Conservation (phyloP, 2,888 invertebrate genomes). For the Machimus atricapillus region DNA sequence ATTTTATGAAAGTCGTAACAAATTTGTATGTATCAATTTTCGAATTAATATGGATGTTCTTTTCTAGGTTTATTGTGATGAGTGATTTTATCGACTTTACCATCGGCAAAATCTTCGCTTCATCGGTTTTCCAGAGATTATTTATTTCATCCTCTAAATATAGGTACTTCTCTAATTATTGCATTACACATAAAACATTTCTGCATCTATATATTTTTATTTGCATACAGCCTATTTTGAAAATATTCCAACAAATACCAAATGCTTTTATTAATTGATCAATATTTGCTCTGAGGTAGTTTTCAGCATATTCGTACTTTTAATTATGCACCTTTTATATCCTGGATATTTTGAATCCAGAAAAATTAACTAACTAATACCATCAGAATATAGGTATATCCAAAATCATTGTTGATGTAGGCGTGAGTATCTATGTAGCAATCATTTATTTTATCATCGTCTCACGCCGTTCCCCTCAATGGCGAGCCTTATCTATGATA, state of each 20-base stretch:
- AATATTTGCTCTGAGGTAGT: too few species aligned
- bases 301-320: too few species aligned
- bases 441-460: too few species aligned
- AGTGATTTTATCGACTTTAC: slow-evolving; percentile 19
- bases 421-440: too few species aligned
- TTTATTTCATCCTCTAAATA: slow-evolving; percentile 12
- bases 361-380: too few species aligned
- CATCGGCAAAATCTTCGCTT: slow-evolving; percentile 19
- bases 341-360: too few species aligned
- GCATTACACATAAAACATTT: not conserved
- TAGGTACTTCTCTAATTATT: not conserved
- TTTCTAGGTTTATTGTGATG: slow-evolving; percentile 20
- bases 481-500: too few species aligned
- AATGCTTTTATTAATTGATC: not conserved
- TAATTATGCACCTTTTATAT: too few species aligned
- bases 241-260: not conserved
- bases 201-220: not conserved
- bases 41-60: not conserved
- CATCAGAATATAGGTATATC: too few species aligned
- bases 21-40: not conserved
- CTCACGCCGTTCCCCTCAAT: too few species aligned
- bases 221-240: not conserved
- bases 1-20: not conserved
- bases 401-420: too few species aligned
- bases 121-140: slow-evolving; percentile 13